A percentile compares a stretch with the other conserved stretches of the same genome.
phyloP scores from a whole-genome alignment of 2,888 invertebrate species.

The Lepidocyrtoides sp. region DNA sequence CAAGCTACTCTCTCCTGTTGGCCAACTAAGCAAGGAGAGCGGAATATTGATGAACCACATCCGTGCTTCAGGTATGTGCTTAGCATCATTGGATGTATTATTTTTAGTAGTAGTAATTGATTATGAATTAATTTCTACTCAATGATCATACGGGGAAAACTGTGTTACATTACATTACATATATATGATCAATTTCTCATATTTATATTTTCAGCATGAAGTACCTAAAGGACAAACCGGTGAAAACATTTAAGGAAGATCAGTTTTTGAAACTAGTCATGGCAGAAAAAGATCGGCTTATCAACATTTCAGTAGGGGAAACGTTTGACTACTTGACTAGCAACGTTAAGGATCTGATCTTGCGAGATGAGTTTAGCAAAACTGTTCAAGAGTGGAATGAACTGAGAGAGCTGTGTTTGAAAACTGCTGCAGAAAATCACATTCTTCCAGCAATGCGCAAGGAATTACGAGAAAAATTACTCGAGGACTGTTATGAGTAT shows the following conservation, averaged over 20 bases:
- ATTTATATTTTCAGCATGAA: constrained; percentile 90
- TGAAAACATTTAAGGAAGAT: constrained; percentile 94
- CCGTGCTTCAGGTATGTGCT: constrained; percentile 90
- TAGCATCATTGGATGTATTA: too few species aligned
- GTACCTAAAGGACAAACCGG: constrained; percentile 97
- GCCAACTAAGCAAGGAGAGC: constrained; percentile 96
- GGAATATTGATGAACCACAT: constrained; percentile 98
- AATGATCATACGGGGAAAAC: too few species aligned
- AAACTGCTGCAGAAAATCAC: constrained; percentile 94
- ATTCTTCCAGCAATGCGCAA: constrained; percentile 96
- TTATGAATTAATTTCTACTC: too few species aligned
- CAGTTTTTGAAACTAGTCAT: constrained; percentile 94
- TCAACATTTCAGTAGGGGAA: constrained; percentile 91
- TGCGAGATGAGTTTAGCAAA: constrained; percentile 97
- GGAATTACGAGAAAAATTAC: constrained; percentile 93
- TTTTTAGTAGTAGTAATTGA: background rate
- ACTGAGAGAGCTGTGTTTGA: constrained; percentile 94
- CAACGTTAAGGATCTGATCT: constrained; percentile 94
- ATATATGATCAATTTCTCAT: too few species aligned
- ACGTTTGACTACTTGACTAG: constrained; percentile 91
- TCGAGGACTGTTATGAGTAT: constrained; percentile 95
- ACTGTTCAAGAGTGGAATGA: constrained; percentile 98
- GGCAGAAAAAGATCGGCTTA: constrained; percentile 93
- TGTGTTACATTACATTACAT: too few species aligned
- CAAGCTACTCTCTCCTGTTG: constrained; percentile 93